Evolutionary conservation across 2,797 vertebrate genomes (phyloP).

Genomic region (Tolypeutes matacus): DNA sequence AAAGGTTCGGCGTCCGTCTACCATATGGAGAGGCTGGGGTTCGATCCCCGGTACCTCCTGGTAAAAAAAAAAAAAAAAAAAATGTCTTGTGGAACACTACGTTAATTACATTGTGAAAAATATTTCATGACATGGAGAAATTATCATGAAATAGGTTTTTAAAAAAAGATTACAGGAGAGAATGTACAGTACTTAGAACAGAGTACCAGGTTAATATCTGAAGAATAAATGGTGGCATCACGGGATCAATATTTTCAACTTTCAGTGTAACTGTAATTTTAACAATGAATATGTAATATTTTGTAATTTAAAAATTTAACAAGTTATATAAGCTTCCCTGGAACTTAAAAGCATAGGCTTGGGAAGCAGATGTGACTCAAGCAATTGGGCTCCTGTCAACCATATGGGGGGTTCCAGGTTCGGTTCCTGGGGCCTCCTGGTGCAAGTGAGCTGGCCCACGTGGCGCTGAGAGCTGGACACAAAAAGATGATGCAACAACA

Average conservation of each 20-base stretch:
- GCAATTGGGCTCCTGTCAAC: no score
- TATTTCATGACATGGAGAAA: not conserved
- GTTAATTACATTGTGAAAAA: not conserved
- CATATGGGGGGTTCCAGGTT: no score
- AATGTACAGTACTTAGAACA: not conserved
- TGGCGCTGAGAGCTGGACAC: no score
- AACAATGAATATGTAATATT: not conserved
- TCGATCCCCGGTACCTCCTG: no score
- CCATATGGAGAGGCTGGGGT: no score
- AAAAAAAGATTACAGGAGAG: conserved; percentile 1
- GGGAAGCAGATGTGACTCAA: no score
- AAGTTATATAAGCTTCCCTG: not conserved
- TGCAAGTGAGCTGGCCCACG: no score
- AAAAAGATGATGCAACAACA: no score
- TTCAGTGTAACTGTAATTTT: not conserved
- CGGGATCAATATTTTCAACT: not conserved
- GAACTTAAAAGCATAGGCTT: not conserved
- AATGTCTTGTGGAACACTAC: not conserved
- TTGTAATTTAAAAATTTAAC: conserved; percentile 13
- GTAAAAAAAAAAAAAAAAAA: conserved; percentile 23
- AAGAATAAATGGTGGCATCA: not conserved
- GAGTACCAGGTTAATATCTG: no score
- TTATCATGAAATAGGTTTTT: not conserved
- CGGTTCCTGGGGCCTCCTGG: no score
- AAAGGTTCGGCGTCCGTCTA: no score